Conservation (phyloP, 1,140 invertebrate species). For the Melipona quadrifasciata region DNA sequence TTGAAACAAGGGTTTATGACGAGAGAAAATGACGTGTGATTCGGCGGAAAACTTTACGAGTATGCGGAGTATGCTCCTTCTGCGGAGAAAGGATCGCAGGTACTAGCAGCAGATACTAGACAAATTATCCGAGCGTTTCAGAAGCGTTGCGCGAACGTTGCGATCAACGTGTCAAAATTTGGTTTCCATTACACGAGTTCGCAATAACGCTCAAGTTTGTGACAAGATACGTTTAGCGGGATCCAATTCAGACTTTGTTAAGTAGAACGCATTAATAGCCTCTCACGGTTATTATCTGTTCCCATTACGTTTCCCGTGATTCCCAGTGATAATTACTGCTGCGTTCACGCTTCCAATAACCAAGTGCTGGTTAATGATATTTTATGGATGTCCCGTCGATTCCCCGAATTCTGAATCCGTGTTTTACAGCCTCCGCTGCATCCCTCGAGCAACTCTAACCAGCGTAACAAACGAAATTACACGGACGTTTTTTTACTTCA, state of each 20-base stretch:
- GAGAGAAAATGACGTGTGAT: too few relatives aligned
- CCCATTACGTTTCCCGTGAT: slow-evolving; percentile 38
- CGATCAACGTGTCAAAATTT: not conserved
- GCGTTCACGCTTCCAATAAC: slow-evolving; percentile 8
- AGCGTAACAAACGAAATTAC: too few relatives aligned
- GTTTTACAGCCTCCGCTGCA: not conserved
- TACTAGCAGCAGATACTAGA: not conserved
- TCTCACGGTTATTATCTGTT: slow-evolving; percentile 44
- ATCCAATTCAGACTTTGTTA: slow-evolving; percentile 21
- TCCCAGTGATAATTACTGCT: slow-evolving; percentile 36
- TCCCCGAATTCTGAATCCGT: not conserved
- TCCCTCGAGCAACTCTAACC: not conserved
- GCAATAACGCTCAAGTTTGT: not conserved
- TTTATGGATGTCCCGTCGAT: slow-evolving; percentile 36
- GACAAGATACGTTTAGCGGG: not conserved
- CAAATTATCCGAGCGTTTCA: not conserved
- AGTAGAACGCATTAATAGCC: slow-evolving; percentile 25
- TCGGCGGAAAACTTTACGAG: not conserved
- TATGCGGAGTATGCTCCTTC: not conserved
- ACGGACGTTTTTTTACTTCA: too few relatives aligned
- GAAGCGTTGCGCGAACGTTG: too few relatives aligned
- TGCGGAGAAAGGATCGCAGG: not conserved
- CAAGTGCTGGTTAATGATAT: slow-evolving; percentile 40
- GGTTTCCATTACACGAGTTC: not conserved
- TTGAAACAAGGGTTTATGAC: too few relatives aligned